Evolutionary conservation across 2,113 vertebrate species (phyloP).

Genomic region (Dromaius novaehollandiae): DNA sequence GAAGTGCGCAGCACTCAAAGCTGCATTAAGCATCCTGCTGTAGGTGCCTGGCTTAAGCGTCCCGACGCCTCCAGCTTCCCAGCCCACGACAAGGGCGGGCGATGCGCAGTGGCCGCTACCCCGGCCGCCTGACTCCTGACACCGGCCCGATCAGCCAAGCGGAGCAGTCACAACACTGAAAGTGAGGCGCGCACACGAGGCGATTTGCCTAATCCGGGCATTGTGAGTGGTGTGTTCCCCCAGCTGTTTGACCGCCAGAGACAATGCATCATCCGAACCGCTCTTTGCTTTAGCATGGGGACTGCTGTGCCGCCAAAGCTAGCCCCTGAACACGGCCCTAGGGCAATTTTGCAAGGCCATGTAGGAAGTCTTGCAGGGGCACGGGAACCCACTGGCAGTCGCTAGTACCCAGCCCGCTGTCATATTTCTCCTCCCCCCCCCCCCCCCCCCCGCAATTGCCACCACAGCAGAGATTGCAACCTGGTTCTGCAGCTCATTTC

Average conservation of each 20-base stretch:
- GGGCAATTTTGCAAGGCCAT: fast-evolving
- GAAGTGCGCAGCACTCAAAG: neutral
- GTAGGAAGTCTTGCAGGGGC: neutral
- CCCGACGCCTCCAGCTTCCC: fast-evolving
- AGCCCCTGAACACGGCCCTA: neutral
- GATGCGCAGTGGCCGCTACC: fast-evolving
- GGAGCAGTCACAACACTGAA: fast-evolving
- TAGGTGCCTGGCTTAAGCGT: neutral
- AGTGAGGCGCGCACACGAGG: fast-evolving
- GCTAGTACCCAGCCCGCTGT: fast-evolving
- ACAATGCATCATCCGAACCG: fast-evolving
- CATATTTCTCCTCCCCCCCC: neutral
- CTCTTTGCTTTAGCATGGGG: neutral
- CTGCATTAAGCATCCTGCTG: neutral
- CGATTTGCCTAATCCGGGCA: neutral
- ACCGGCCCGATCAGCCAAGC: neutral
- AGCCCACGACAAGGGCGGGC: neutral
- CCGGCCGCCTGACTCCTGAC: neutral
- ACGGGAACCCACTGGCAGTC: fast-evolving
- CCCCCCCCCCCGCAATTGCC: neutral
- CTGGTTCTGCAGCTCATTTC: slow-evolving; percentile 16
- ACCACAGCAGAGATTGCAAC: neutral
- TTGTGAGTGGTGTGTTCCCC: fast-evolving
- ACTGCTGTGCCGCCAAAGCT: neutral
- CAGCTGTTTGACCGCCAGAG: fast-evolving